These are phyloP conservation scores for Alloscopus bannaensis DNA, from an alignment of 2,888 invertebrate genomes.

Conservation along the genomic window DNA sequence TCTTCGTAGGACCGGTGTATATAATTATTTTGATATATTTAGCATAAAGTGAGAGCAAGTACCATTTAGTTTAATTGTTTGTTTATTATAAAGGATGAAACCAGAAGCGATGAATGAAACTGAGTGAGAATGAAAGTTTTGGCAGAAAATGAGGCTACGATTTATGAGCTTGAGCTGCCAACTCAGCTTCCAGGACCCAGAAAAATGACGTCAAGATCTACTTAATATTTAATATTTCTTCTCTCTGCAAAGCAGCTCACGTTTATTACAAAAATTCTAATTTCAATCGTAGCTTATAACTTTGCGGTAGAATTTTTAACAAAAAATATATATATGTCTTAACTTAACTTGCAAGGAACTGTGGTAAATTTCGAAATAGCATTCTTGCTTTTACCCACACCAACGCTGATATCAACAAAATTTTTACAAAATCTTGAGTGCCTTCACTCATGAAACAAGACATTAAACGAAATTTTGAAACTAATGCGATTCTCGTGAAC, in stretches of 20 bases:
- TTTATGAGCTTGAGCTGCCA: no score
- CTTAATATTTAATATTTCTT: background rate
- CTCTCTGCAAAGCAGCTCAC: slow-evolving; percentile 5
- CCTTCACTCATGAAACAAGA: background rate
- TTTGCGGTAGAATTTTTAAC: slow-evolving; percentile 12
- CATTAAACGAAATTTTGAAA: slow-evolving; percentile 40
- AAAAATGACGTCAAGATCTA: no score
- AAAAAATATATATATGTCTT: slow-evolving; percentile 37
- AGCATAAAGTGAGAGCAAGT: no score
- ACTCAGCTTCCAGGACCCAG: no score
- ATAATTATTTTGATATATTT: background rate
- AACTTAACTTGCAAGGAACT: slow-evolving; percentile 58
- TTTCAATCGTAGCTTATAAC: slow-evolving; percentile 32
- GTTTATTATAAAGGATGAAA: no score
- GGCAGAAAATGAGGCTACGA: no score
- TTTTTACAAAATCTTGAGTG: slow-evolving; percentile 2
- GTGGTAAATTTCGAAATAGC: slow-evolving; percentile 23
- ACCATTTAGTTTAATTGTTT: no score
- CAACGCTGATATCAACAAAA: slow-evolving; percentile 12
- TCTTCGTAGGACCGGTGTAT: background rate
- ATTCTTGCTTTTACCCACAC: background rate
- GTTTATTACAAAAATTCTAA: slow-evolving; percentile 21
- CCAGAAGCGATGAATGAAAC: no score
- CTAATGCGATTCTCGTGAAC: slow-evolving; percentile 24
- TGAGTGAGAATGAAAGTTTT: no score